phyloP scores from a whole-genome alignment of 2,797 vertebrate genomes.

The Mionectes olivaceus region DNA sequence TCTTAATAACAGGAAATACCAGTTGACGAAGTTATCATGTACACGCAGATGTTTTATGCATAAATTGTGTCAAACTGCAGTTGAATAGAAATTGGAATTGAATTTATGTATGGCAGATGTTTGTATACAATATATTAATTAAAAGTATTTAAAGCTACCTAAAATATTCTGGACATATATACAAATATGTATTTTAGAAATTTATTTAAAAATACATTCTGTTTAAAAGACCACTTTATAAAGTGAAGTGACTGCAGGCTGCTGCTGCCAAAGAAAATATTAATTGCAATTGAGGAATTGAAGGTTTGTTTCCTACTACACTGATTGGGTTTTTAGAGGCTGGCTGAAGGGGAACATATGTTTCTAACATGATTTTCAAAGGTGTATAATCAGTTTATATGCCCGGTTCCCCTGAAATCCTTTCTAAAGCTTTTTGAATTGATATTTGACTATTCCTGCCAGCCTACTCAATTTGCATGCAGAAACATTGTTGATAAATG shows the following conservation, averaged over 20 bases:
- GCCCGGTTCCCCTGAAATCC: constrained; percentile 17
- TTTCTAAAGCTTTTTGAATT: constrained; percentile 46
- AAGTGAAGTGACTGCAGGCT: background rate
- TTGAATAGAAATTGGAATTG: background rate
- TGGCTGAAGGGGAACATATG: constrained; percentile 11
- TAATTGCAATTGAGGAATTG: background rate
- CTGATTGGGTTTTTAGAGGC: background rate
- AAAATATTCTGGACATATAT: background rate
- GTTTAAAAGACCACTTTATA: background rate
- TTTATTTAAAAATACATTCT: background rate
- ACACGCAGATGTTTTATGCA: background rate
- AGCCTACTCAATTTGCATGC: constrained; percentile 18
- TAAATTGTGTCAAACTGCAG: background rate
- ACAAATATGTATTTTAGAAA: background rate
- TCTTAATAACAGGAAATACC: background rate
- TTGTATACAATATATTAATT: background rate
- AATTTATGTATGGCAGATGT: background rate
- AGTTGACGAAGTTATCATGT: background rate
- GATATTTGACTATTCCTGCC: background rate
- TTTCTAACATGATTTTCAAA: constrained; percentile 54
- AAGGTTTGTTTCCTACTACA: background rate
- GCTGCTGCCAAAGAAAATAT: background rate
- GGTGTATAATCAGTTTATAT: constrained; percentile 52
- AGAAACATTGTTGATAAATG: constrained; percentile 27
- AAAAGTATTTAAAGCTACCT: background rate